phyloP scores from a whole-genome alignment of 1,140 invertebrate genomes.

The Dendroctonus ponderosae region DNA sequence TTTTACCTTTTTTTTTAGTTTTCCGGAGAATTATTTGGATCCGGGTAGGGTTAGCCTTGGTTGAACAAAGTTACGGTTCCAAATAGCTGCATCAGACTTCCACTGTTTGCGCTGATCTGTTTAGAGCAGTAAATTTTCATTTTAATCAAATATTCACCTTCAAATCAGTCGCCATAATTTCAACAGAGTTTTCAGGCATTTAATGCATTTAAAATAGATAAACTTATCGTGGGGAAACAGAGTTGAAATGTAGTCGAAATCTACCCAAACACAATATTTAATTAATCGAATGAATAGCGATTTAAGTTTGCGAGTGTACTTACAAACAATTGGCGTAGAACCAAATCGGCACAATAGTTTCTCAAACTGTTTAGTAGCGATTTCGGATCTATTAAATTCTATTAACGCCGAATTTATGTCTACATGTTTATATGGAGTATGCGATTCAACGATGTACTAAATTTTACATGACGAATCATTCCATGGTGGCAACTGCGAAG shows the following conservation, averaged over 20 bases:
- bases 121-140: no score
- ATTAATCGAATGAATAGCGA: conserved; percentile 48
- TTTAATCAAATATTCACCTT: no score
- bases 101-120: no score
- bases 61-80: no score
- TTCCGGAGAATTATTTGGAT: not conserved
- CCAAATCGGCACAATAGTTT: conserved; percentile 48
- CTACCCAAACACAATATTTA: conserved; percentile 38
- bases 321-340: conserved; percentile 48
- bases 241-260: conserved; percentile 16
- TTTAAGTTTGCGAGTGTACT: conserved; percentile 46
- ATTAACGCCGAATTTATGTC: conserved; percentile 44
- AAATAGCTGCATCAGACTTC: no score
- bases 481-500: no score
- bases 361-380: conserved; percentile 45
- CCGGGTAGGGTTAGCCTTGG: no score
- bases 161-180: no score
- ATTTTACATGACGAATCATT: not conserved
- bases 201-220: not conserved
- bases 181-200: not conserved
- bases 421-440: conserved; percentile 36
- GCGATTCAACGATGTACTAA: conserved; percentile 13
- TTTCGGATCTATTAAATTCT: conserved; percentile 47
- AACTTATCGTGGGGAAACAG: conserved; percentile 19
- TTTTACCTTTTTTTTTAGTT: conserved; percentile 14